phyloP scores from a whole-genome alignment of 2,888 invertebrate genomes.

The Torymus texanus region DNA sequence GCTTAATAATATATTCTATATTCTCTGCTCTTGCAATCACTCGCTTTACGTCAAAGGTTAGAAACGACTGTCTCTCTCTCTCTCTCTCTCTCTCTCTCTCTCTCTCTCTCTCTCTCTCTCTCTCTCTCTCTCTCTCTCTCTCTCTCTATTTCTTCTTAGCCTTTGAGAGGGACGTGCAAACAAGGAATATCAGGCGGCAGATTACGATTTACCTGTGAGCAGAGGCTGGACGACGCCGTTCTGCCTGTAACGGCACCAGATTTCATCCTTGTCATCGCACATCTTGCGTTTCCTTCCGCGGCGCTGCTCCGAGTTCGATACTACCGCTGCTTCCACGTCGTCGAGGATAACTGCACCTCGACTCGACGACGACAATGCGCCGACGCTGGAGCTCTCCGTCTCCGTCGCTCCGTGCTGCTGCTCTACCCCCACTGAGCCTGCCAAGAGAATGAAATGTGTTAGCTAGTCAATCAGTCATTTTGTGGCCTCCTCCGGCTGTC shows the following conservation, averaged over 20 bases:
- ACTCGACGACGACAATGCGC: constrained; percentile 3
- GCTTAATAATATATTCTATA: too few relatives aligned
- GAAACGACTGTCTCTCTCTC: too few relatives aligned
- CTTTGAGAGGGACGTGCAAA: too few relatives aligned
- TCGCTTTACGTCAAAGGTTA: too few relatives aligned
- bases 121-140: too few relatives aligned
- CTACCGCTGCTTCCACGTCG: not conserved
- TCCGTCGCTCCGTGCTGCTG: constrained; percentile 13
- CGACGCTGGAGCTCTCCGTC: constrained; percentile 23
- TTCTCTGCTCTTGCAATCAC: too few relatives aligned
- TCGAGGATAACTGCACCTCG: not conserved
- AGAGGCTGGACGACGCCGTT: constrained; percentile 93
- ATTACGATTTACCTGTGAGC: constrained; percentile 83
- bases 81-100: too few relatives aligned
- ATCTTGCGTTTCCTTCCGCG: constrained; percentile 59
- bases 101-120: too few relatives aligned
- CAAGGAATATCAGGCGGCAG: too few relatives aligned
- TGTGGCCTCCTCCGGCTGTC: too few relatives aligned
- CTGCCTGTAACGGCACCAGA: constrained; percentile 78
- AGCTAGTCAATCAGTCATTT: too few relatives aligned
- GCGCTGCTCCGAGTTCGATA: constrained; percentile 6
- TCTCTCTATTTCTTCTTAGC: too few relatives aligned
- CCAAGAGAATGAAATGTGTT: not conserved
- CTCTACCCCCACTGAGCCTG: constrained; percentile 36
- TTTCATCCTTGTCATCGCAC: constrained; percentile 63